A percentile compares a stretch with the other conserved stretches of the same genome.
phyloP scores from a whole-genome alignment of 1,140 invertebrate species.

The Odontomachus brunneus region DNA sequence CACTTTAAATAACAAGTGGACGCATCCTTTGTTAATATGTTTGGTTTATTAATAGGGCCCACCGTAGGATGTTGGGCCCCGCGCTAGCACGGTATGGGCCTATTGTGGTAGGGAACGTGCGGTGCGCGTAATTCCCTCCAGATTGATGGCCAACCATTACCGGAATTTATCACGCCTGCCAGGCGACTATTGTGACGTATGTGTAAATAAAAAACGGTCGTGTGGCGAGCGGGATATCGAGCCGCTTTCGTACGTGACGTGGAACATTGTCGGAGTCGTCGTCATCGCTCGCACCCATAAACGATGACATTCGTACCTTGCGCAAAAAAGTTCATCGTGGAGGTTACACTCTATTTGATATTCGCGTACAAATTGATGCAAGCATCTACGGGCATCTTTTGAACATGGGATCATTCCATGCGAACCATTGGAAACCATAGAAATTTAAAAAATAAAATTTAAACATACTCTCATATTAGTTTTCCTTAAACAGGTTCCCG shows the following conservation, averaged over 20 bases:
- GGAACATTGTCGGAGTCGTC: not conserved
- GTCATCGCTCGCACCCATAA: conserved; percentile 35
- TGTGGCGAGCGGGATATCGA: conserved; percentile 49
- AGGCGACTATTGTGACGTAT: conserved; percentile 72
- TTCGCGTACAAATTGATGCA: too few species aligned
- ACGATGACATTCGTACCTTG: conserved; percentile 11
- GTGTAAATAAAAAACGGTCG: conserved; percentile 74
- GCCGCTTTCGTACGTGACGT: conserved; percentile 33
- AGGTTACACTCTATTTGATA: too few species aligned
- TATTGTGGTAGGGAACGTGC: conserved; percentile 73
- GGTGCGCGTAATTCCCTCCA: conserved; percentile 75
- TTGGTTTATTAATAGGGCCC: conserved; percentile 70
- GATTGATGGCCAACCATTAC: conserved; percentile 82
- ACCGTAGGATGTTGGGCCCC: conserved; percentile 54
- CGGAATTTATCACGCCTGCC: conserved; percentile 80
- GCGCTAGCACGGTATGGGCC: conserved; percentile 63
- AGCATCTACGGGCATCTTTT: too few species aligned
- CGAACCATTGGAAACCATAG: too few species aligned
- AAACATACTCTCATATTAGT: too few species aligned
- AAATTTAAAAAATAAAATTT: too few species aligned
- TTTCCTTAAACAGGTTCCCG: too few species aligned
- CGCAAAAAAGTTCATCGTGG: too few species aligned
- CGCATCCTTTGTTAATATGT: conserved; percentile 67
- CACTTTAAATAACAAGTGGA: conserved; percentile 61
- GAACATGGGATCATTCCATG: too few species aligned